Evolutionary conservation across 2,113 vertebrate species (phyloP), one percentile per base, ranked within the genome.

Genomic region (Pseudorhombus dupliciocellatus): DNA sequence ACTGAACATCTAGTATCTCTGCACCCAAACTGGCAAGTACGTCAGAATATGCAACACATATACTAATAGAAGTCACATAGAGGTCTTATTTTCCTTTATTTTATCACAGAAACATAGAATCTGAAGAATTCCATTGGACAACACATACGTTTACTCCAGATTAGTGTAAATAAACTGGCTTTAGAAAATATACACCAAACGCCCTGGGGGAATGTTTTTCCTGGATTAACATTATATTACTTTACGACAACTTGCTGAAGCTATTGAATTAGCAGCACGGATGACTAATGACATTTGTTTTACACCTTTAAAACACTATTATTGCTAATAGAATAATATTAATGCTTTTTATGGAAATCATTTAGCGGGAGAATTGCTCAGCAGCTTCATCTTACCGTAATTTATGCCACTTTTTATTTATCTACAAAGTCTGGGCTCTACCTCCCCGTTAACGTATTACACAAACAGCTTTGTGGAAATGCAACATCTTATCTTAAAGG

Each of bases 201-300:
- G 9, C 34, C 34, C 34, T 11, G 3, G 34, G 34, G 11, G 26
- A 5, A 28, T 12, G 34, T 37, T 9, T 37, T 37, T 37, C 11
- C 4, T 37, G 34, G 34, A 37, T 37, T 37, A 37, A 28, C 3
- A 28, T 28, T 28, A 28, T 28, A 28, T 28, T 28, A 28, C 26
- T 28, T 28, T 28, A 28, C 26, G 26, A 28, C 26, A 28, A 40
- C 37, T 6, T 8, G 46, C 20, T 56, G 54, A 56, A 18, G 26
- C 7, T 56, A n/a, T 28, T 9, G 54, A 20, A 20, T 25, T 20
- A 9, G 16, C 31, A 66, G 28, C 30, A 30, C 8, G 72, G 62
- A 75, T 86, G 90, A 91, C 44, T 89, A 89, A 91, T 88, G 81
- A 63, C 66, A 52, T 79, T 79, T 86, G 74, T 84, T 91, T 85